Evolutionary conservation across 2,113 vertebrate species (phyloP).

Genomic region (Smithornis capensis): DNA sequence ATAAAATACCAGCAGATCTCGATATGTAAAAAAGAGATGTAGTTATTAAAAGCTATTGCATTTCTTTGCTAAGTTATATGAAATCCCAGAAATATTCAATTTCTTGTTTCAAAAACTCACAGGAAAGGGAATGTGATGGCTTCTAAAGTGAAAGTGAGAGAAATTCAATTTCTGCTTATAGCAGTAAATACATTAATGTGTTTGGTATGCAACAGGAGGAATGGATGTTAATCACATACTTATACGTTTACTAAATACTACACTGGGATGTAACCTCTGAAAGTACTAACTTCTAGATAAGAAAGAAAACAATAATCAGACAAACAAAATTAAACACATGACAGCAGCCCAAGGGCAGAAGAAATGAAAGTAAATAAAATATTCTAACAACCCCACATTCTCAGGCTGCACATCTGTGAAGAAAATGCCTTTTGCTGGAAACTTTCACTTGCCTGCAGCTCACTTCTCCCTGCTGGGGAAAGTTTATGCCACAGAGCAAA

Average conservation of each 20-base stretch:
- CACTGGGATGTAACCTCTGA: not conserved
- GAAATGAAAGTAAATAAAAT: constrained; percentile 1
- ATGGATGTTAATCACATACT: not conserved
- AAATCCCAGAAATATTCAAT: not conserved
- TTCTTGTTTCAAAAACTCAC: not conserved
- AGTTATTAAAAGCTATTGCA: not conserved
- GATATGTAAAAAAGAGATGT: not conserved
- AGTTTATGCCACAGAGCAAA: constrained; percentile 1
- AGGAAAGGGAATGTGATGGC: not conserved
- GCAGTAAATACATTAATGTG: not conserved
- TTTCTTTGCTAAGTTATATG: not conserved
- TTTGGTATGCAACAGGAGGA: not conserved
- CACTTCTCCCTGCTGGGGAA: not conserved
- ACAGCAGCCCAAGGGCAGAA: not conserved
- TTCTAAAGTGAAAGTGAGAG: not conserved
- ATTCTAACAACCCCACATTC: not conserved
- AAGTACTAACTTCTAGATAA: not conserved
- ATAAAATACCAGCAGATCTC: not conserved
- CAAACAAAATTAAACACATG: constrained; percentile 8
- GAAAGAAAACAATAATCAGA: not conserved
- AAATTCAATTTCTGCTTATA: not conserved
- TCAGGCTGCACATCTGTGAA: not conserved
- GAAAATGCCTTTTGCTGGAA: constrained; percentile 21
- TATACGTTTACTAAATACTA: not conserved
- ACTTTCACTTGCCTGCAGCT: not conserved